Percentiles rank a stretch among this genome's conserved stretches.
These are phyloP conservation scores for Nasonia oneida DNA, from an alignment of 2,888 invertebrate species.

Conservation along the genomic window DNA sequence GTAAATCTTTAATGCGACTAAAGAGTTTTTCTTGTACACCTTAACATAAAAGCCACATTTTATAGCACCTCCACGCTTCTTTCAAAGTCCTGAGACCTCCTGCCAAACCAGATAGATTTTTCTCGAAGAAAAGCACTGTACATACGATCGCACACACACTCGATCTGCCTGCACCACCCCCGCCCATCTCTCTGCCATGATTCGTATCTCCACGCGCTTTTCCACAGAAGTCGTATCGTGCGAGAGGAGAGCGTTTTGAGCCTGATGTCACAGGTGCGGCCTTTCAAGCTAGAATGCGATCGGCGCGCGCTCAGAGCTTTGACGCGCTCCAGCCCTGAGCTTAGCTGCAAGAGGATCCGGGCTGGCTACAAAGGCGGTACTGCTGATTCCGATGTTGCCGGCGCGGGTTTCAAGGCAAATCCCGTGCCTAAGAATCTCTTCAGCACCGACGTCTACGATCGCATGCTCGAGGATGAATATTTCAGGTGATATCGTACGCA, in stretches of 20 bases:
- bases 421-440: constrained; percentile 87
- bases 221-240: constrained; percentile 73
- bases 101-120: neutral
- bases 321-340: constrained; percentile 77
- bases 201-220: neutral
- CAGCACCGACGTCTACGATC: constrained; percentile 86
- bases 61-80: too few relatives aligned
- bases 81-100: neutral
- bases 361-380: constrained; percentile 53
- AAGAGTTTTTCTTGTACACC: too few relatives aligned
- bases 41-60: too few relatives aligned
- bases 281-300: constrained; percentile 77
- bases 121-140: neutral
- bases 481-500: constrained; percentile 81
- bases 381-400: constrained; percentile 62
- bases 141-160: neutral
- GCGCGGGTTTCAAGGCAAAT: constrained; percentile 82
- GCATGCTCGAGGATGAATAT: constrained; percentile 87
- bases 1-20: too few relatives aligned
- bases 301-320: constrained; percentile 73
- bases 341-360: constrained; percentile 64
- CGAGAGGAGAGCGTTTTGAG: constrained; percentile 76
- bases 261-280: constrained; percentile 76
- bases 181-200: neutral
- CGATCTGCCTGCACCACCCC: neutral